These are phyloP conservation scores for Engystomops pustulosus DNA, from an alignment of 2,113 vertebrate genomes.

Conservation along the genomic window DNA sequence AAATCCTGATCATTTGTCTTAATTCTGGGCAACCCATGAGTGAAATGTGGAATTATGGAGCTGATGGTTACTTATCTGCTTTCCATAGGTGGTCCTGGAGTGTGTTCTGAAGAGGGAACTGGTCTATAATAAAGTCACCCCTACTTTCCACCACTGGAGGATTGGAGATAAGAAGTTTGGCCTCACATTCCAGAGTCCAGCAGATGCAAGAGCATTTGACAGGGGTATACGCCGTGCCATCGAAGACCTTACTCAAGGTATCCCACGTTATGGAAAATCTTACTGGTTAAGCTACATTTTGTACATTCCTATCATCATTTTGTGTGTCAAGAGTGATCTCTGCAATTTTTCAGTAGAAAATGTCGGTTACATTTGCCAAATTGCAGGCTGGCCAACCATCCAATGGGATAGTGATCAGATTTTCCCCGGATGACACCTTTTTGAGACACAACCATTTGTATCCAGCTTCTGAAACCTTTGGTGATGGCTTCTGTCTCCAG, in stretches of 20 bases:
- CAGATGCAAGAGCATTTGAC: conserved; percentile 97
- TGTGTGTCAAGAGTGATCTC: too few relatives aligned
- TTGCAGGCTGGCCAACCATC: too few relatives aligned
- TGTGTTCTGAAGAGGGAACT: conserved; percentile 94
- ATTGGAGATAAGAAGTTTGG: conserved; percentile 98
- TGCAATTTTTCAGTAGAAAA: too few relatives aligned
- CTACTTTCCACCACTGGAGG: conserved; percentile 99
- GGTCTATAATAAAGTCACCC: conserved; percentile 97
- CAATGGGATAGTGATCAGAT: too few relatives aligned
- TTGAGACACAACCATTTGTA: too few relatives aligned
- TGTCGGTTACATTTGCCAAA: too few relatives aligned
- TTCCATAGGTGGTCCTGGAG: conserved; percentile 93
- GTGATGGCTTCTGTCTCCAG: too few relatives aligned
- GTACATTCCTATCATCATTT: too few relatives aligned
- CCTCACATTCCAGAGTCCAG: conserved; percentile 98
- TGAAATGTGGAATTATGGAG: not conserved
- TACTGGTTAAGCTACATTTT: too few relatives aligned
- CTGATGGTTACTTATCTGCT: conserved; percentile 49
- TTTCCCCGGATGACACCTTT: too few relatives aligned
- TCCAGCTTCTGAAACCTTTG: too few relatives aligned
- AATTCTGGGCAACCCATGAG: not conserved
- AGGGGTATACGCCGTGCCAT: conserved; percentile 94
- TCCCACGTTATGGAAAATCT: not conserved
- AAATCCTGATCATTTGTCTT: too few relatives aligned
- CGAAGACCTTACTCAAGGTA: conserved; percentile 96